Evolutionary conservation across 2,113 vertebrate genomes (phyloP), one percentile per base, ranked within the genome.

Genomic region (Serilophus lunatus): DNA sequence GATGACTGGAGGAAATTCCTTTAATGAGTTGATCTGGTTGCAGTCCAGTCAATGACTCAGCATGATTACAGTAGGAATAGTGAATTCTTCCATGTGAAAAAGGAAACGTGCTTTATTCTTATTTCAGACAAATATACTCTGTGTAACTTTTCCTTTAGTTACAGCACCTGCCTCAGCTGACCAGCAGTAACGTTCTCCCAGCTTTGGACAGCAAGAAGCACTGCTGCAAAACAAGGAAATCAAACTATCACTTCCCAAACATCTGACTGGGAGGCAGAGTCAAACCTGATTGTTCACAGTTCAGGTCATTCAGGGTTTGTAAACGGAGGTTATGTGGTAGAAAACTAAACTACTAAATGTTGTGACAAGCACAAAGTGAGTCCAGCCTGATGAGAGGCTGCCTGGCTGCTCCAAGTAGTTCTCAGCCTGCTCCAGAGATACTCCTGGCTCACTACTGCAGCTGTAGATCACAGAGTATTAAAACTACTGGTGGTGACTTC

Each of bases 161-260:
- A 24, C 98, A 99, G 98, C 97, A 98, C 97, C 97, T 99, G 86
- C 99, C 99, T 36, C 99, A 99, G 97, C 96, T 99, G 69, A 99
- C 99, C 25, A 96, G 97, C 93, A 98, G 98, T 71, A 98, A 98
- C 17, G 57, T 98, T 94, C 98, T 99, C 72, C 99, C 99, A 44
- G 97, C 98, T 33, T 59, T 99, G 98, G 99, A 99, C 81, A 98
- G 96, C 93, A 99, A 98, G 96, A 99, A 99, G 82, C 97, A 98
- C 96, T 98, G 97, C 96, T 98, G 89, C 97, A 98, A 98, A 88
- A 95, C 98, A 72, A 98, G 97, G 93, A 99, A 98, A 95, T 97
- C 98, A 59, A 98, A 98, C 97, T 99, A 98, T 77, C 99, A 97
- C 69, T 98, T 99, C 13, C 99, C 99, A 13, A 99, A 99, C 97